These are phyloP conservation scores for Paratrypauchen microcephalus DNA, from an alignment of 2,797 vertebrate genomes.

Conservation along the genomic window DNA sequence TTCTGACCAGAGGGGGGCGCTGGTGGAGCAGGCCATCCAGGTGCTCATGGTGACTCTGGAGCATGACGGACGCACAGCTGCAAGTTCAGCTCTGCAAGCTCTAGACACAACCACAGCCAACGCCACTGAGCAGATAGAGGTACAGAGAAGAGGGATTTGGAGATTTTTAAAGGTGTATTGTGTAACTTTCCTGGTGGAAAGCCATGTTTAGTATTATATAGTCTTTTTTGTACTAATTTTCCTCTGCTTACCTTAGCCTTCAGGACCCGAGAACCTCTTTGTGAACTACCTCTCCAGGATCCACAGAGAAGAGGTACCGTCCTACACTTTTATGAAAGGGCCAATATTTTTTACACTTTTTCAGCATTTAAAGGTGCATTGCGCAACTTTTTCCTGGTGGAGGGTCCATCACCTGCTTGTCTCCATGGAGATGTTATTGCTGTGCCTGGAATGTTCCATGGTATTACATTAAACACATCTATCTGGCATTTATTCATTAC, in stretches of 20 bases:
- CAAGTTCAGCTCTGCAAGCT: constrained; percentile 68
- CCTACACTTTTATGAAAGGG: not conserved
- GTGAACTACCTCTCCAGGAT: constrained; percentile 98
- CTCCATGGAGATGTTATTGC: no score
- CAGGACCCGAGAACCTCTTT: constrained; percentile 91
- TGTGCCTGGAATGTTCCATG: no score
- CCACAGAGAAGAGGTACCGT: constrained; percentile 90
- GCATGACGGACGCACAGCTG: constrained; percentile 75
- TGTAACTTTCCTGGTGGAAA: no score
- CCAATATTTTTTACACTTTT: not conserved
- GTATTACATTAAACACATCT: no score
- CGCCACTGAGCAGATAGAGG: constrained; percentile 81
- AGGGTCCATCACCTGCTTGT: no score
- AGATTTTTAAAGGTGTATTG: not conserved
- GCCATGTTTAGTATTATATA: no score
- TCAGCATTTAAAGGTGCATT: no score
- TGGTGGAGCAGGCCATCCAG: constrained; percentile 93
- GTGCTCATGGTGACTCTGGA: constrained; percentile 94
- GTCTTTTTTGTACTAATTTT: no score
- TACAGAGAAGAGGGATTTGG: constrained; percentile 54
- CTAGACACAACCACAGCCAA: constrained; percentile 39
- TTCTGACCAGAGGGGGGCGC: constrained; percentile 88
- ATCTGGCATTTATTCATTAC: no score
- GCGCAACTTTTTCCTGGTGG: no score
- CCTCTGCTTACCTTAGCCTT: constrained; percentile 67